Evolutionary conservation across 2,113 vertebrate genomes (phyloP).

Genomic region (Trogon surrucura): DNA sequence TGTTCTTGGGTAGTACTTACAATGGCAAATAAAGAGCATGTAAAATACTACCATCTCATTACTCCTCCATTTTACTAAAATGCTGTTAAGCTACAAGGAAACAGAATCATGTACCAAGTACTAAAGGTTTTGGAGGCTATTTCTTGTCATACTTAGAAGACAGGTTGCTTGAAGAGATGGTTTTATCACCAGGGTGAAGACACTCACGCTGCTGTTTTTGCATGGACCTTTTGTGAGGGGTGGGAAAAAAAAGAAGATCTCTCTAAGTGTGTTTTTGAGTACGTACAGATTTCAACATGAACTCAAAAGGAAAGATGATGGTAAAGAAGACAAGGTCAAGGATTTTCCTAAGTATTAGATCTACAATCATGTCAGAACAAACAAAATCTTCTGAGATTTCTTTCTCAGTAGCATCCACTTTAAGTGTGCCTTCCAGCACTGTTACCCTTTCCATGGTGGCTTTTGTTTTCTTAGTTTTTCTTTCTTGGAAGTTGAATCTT

Average conservation of each 20-base stretch:
- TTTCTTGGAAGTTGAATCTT: neutral
- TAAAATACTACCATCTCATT: neutral
- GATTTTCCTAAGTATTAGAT: neutral
- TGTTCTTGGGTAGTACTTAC: neutral
- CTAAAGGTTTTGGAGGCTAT: neutral
- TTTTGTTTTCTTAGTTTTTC: neutral
- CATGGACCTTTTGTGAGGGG: neutral
- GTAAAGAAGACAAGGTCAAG: neutral
- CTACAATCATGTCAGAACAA: neutral
- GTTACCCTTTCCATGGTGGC: neutral
- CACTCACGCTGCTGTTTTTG: neutral
- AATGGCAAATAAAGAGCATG: neutral
- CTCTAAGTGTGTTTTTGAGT: neutral
- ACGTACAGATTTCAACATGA: neutral
- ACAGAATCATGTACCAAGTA: neutral
- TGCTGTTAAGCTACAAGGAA: neutral
- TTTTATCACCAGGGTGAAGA: neutral
- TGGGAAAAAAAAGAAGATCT: neutral
- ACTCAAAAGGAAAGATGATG: neutral
- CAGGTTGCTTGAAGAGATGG: neutral
- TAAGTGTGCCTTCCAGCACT: neutral
- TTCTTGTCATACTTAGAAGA: neutral
- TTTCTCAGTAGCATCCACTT: neutral
- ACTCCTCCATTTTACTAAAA: neutral
- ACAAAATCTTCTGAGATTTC: neutral